phyloP scores from a whole-genome alignment of 2,797 vertebrate species.

The Chloroceryle amazona region DNA sequence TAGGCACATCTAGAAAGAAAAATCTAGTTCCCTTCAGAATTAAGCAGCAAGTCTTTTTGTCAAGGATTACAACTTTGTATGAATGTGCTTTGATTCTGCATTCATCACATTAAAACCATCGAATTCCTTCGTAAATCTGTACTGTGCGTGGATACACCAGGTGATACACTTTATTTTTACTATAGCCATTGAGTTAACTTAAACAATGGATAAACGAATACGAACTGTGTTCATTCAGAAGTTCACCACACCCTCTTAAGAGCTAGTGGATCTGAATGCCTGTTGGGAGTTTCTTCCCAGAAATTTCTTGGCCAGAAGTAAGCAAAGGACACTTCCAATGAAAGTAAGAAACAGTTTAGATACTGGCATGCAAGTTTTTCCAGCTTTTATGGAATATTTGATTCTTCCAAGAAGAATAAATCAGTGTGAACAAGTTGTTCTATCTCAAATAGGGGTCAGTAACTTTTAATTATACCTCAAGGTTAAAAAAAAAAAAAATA shows the following conservation, averaged over 20 bases:
- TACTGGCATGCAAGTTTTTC: background rate
- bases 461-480: background rate
- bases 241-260: background rate
- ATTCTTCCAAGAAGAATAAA: background rate
- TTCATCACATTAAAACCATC: background rate
- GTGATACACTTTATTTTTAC: background rate
- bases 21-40: background rate
- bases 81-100: background rate
- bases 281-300: background rate
- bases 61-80: background rate
- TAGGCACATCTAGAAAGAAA: background rate
- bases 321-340: background rate
- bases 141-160: background rate
- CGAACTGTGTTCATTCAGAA: background rate
- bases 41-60: background rate
- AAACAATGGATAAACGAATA: background rate
- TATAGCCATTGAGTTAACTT: background rate
- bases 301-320: background rate
- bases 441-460: background rate
- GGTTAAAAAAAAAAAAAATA: background rate
- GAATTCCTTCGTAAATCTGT: background rate
- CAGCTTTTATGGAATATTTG: background rate
- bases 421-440: background rate
- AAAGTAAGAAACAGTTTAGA: background rate
- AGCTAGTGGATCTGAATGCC: background rate